Evolutionary conservation across 2,113 vertebrate species (phyloP), one percentile per base, ranked within the genome.

Genomic region (Apeltes quadracus): DNA sequence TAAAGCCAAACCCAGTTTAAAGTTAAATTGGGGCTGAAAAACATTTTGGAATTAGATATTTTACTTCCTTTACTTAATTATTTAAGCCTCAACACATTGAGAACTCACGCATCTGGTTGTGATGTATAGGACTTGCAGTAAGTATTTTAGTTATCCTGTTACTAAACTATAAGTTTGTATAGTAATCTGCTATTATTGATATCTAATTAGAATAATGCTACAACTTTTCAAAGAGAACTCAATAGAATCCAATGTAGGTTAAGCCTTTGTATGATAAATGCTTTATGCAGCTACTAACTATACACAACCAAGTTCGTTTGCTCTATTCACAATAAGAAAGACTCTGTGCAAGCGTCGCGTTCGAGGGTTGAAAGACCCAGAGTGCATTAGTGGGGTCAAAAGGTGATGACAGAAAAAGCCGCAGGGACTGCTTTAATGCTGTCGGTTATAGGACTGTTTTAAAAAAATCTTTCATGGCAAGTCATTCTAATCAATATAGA

Each of bases 371-470:
- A 88, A 80, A 74, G 82, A 78, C 84, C 69, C 69, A 3, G 63
- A 70, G 71, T 74, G 80, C 80, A 78, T 78, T 83, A 75, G 64
- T 54, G 46, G 58, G 57, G 67, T 79, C 72, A 81, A 78, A 80
- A 76, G 73, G 73, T 54, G 72, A 70, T 70, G 76, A 84, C 65
- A 75, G 69, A 78, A 59, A 75, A 80, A 78, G 20, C 68, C 72
- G 18, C 64, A 36, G 15, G n/a, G 18, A 22, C 65, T 15, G 44
- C 50, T 71, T 69, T 81, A 48, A 71, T 25, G 53, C 4, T 22
- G 13, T 16, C 15, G 5, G 12, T 12, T 25, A 20, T 32, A 29
- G 32, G 8, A 64, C 48, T 50, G 6, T 39, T 61, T 58, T 71
- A 63, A 34, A 27, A n/a, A 25, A 62, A 18, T 51, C 22, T 46